Evolutionary conservation across 2,113 vertebrate species (phyloP).

Genomic region (Burhinus bistriatus): DNA sequence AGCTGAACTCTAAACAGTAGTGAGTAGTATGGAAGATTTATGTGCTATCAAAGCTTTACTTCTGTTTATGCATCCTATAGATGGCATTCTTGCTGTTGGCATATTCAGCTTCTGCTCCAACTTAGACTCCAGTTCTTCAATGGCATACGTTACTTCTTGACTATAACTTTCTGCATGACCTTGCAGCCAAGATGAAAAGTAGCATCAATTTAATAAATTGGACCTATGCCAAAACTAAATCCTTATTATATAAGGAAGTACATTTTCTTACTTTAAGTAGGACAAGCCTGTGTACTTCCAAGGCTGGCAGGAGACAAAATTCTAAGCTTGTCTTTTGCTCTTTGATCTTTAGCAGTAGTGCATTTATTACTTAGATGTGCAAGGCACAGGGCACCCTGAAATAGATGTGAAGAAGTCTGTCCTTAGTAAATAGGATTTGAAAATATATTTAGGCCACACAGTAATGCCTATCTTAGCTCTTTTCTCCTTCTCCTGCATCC

Average conservation of each 20-base stretch:
- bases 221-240: neutral
- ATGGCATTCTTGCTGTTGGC: neutral
- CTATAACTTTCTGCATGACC: neutral
- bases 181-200: neutral
- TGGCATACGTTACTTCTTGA: neutral
- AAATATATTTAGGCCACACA: conserved; percentile 10
- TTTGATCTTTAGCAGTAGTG: neutral
- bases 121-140: neutral
- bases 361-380: neutral
- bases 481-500: neutral
- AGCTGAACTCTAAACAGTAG: neutral
- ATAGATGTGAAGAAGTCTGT: neutral
- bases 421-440: conserved; percentile 36
- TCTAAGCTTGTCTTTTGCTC: neutral
- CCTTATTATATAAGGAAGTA: neutral
- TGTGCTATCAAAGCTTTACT: neutral
- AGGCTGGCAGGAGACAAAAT: neutral
- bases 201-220: neutral
- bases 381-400: neutral
- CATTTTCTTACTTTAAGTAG: neutral
- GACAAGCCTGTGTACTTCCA: neutral
- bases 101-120: neutral
- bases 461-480: neutral
- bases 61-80: neutral
- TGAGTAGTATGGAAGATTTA: neutral